These are phyloP conservation scores for Emmelina monodactyla DNA, from an alignment of 2,888 invertebrate species.

Conservation along the genomic window DNA sequence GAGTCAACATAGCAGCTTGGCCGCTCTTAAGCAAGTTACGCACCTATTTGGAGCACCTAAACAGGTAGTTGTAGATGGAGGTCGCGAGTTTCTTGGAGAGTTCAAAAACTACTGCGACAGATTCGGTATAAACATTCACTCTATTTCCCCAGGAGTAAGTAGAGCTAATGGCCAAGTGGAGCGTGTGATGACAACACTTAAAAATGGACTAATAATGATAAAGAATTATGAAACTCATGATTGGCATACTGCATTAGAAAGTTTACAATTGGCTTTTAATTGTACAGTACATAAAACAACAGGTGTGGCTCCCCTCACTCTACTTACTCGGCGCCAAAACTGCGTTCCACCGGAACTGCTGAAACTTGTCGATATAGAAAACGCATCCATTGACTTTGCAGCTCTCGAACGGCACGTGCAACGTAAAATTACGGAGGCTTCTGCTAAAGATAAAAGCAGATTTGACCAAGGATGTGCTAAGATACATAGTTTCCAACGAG, in stretches of 20 bases:
- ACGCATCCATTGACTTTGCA: neutral
- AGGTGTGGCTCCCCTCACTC: neutral
- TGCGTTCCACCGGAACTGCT: neutral
- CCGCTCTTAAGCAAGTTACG: neutral
- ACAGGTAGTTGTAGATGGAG: slow-evolving; percentile 13
- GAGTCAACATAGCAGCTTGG: neutral
- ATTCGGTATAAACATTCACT: slow-evolving; percentile 12
- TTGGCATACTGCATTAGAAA: neutral
- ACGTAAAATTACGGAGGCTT: neutral
- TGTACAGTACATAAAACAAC: neutral
- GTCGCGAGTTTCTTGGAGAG: slow-evolving; percentile 14
- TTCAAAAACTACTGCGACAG: slow-evolving; percentile 11
- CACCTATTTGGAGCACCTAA: slow-evolving; percentile 13
- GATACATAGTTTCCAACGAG: slow-evolving; percentile 11
- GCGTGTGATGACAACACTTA: too few species aligned
- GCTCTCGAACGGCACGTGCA: neutral
- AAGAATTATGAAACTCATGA: neutral
- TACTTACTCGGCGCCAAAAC: neutral
- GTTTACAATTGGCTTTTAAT: neutral
- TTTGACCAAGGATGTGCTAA: slow-evolving; percentile 5
- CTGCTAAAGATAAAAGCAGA: neutral
- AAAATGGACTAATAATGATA: slow-evolving; percentile 12
- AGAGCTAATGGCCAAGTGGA: slow-evolving; percentile 17
- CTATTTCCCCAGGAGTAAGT: slow-evolving; percentile 14
- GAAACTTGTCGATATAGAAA: neutral